Evolutionary conservation across 2,797 vertebrate species (phyloP).

Genomic region (Poecilia wingei): DNA sequence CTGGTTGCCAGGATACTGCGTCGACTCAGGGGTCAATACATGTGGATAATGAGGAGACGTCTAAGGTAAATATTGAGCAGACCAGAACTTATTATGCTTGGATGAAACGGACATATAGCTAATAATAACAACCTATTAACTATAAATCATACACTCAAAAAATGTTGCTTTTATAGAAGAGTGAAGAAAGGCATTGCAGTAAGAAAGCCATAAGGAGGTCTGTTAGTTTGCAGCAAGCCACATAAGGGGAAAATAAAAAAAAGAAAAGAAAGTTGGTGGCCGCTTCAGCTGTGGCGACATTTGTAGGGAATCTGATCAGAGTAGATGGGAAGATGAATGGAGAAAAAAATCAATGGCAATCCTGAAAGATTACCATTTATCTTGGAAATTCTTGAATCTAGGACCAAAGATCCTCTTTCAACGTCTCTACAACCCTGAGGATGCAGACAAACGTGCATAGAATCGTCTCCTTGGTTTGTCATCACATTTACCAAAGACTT

Average conservation of each 20-base stretch:
- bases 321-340: neutral
- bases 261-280: neutral
- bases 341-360: neutral
- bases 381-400: neutral
- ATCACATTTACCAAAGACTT: neutral
- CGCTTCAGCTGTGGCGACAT: neutral
- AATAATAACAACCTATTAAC: neutral
- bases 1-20: conserved; percentile 5
- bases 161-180: neutral
- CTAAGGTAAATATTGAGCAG: conserved; percentile 13
- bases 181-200: neutral
- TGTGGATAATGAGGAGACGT: conserved; percentile 6
- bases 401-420: neutral
- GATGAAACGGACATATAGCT: neutral
- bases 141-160: neutral
- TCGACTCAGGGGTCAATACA: neutral
- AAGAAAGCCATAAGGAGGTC: neutral
- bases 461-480: neutral
- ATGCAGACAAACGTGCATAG: neutral
- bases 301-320: neutral
- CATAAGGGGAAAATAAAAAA: neutral
- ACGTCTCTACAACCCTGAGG: neutral
- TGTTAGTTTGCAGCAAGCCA: neutral
- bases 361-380: neutral
- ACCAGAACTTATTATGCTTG: neutral